These are phyloP conservation scores for Mimachlamys varia DNA, from an alignment of 2,888 invertebrate species.

Conservation along the genomic window DNA sequence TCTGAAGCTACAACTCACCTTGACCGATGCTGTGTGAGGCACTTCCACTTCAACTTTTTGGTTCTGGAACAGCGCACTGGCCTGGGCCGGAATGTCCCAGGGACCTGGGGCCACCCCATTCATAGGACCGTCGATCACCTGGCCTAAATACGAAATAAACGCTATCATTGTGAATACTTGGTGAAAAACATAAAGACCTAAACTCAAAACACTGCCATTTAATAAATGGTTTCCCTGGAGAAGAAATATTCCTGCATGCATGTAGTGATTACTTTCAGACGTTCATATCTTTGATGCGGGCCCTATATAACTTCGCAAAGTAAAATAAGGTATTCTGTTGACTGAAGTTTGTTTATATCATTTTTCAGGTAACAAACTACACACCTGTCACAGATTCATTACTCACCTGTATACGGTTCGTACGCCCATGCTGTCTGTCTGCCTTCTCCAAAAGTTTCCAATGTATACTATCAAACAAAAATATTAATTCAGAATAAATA, in stretches of 20 bases:
- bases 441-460: conserved; percentile 84
- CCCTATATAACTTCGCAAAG: no score
- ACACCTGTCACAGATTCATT: neutral
- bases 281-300: no score
- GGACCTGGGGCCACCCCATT: conserved; percentile 79
- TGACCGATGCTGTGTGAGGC: conserved; percentile 83
- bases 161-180: neutral
- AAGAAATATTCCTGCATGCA: no score
- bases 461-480: conserved; percentile 81
- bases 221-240: no score
- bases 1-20: conserved; percentile 65
- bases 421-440: conserved; percentile 83
- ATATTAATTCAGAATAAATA: conserved; percentile 53
- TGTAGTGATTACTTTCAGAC: no score
- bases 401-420: conserved; percentile 81
- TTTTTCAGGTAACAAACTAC: neutral
- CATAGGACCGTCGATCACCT: conserved; percentile 78
- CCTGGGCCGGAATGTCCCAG: conserved; percentile 82
- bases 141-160: conserved; percentile 56
- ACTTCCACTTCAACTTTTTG: conserved; percentile 82
- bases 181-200: no score
- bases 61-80: conserved; percentile 81
- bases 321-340: no score
- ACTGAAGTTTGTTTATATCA: no score
- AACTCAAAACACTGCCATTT: no score